A percentile compares a stretch with the other conserved stretches of the same genome.
Evolutionary conservation across 2,888 invertebrate species (phyloP).

Genomic region (Noctua janthina): DNA sequence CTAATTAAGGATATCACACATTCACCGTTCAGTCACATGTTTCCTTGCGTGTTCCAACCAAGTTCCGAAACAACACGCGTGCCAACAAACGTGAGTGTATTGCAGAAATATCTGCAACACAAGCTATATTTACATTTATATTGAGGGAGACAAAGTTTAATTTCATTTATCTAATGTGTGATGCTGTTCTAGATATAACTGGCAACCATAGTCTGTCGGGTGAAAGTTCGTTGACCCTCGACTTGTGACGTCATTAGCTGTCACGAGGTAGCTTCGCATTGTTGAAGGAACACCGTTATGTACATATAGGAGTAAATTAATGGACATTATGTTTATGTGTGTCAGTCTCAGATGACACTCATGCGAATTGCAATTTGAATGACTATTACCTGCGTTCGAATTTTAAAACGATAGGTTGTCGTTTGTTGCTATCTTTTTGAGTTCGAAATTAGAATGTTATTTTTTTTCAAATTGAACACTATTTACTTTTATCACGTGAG

Average conservation of each 20-base stretch:
- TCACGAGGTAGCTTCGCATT: constrained; percentile 60
- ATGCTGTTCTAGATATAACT: constrained; percentile 41
- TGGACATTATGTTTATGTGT: constrained; percentile 18
- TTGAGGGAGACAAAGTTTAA: constrained; percentile 48
- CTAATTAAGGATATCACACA: constrained; percentile 13
- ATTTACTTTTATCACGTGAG: background rate
- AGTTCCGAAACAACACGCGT: constrained; percentile 29
- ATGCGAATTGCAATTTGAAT: constrained; percentile 5
- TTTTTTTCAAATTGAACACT: background rate
- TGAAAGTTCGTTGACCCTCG: constrained; percentile 67
- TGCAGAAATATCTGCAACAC: constrained; percentile 25
- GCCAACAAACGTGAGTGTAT: constrained; percentile 29
- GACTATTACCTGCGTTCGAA: constrained; percentile 7
- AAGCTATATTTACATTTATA: constrained; percentile 55
- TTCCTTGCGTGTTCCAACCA: constrained; percentile 38
- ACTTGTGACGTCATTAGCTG: constrained; percentile 52
- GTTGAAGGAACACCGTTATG: constrained; percentile 60
- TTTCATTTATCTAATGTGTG: constrained; percentile 33
- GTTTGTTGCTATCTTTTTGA: background rate
- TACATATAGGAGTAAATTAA: constrained; percentile 20
- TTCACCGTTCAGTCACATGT: constrained; percentile 55
- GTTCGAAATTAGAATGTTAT: background rate
- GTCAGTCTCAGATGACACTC: constrained; percentile 7
- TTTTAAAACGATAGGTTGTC: background rate
- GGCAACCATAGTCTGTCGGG: constrained; percentile 55